Conservation (phyloP, 92 coral and sea anemone species). For the Epizoanthus scotinus region DNA sequence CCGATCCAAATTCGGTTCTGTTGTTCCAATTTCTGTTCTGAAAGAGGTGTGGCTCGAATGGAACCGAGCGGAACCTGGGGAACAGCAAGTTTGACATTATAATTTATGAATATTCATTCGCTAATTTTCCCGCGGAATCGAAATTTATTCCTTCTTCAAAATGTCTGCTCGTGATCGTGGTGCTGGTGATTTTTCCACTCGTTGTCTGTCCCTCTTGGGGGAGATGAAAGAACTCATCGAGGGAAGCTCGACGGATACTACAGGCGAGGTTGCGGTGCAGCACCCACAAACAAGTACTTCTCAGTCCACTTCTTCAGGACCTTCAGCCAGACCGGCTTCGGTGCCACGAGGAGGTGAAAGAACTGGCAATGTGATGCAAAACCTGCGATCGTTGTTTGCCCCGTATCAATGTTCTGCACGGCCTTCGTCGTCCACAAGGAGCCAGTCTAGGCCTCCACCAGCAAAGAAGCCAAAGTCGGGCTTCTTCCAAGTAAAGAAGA, state of each 20-base stretch:
- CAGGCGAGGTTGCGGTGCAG: neutral
- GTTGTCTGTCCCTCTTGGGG: neutral
- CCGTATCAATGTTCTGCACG: conserved; percentile 25
- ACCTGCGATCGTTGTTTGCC: conserved; percentile 37
- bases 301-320: no score
- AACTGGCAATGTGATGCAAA: conserved; percentile 42
- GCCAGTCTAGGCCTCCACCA: conserved; percentile 26
- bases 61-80: neutral
- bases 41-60: neutral
- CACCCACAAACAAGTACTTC: neutral
- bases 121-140: neutral
- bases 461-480: conserved; percentile 19
- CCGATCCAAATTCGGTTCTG: neutral
- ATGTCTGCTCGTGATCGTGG: neutral
- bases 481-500: conserved; percentile 39
- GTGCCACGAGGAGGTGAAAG: conserved; percentile 12
- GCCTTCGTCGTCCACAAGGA: conserved; percentile 19
- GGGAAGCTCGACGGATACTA: neutral
- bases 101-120: neutral
- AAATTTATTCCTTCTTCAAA: neutral
- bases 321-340: conserved; percentile 7
- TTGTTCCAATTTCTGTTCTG: neutral
- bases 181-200: neutral
- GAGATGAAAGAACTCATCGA: neutral
- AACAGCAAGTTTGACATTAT: neutral